phyloP scores from a whole-genome alignment of 1,140 invertebrate species.

The Homalodisca vitripennis region DNA sequence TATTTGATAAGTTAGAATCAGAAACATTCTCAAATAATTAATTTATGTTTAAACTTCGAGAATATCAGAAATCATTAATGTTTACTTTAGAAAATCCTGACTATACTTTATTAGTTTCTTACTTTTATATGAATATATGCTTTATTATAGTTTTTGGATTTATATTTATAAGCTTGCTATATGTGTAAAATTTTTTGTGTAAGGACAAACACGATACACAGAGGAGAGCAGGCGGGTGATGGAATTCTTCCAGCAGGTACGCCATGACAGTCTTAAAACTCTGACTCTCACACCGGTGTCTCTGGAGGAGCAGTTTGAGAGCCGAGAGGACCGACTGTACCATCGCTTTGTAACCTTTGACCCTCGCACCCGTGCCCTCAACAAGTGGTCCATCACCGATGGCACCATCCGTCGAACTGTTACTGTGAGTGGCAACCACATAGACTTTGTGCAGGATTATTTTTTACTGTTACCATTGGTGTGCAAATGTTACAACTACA shows the following conservation, averaged over 20 bases:
- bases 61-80: too few relatives aligned
- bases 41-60: too few relatives aligned
- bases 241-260: conserved; percentile 65
- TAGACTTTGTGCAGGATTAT: not conserved
- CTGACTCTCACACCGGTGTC: conserved; percentile 58
- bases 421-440: not conserved
- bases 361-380: not conserved
- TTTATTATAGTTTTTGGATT: too few relatives aligned
- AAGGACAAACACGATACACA: conserved; percentile 35
- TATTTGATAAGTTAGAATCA: too few relatives aligned
- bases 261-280: conserved; percentile 64
- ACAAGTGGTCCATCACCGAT: conserved; percentile 13
- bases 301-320: conserved; percentile 63
- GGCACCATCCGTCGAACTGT: not conserved
- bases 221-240: conserved; percentile 61
- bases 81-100: too few relatives aligned
- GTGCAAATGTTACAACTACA: too few relatives aligned
- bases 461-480: too few relatives aligned
- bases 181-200: too few relatives aligned
- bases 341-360: conserved; percentile 47
- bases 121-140: too few relatives aligned
- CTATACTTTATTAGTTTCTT: too few relatives aligned
- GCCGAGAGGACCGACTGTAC: conserved; percentile 61
- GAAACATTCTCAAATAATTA: too few relatives aligned
- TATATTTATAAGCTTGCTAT: too few relatives aligned